A percentile compares a stretch with the other conserved stretches of the same genome.
Evolutionary conservation across 2,113 vertebrate genomes (phyloP).

Genomic region (Eupsittula cactorum): DNA sequence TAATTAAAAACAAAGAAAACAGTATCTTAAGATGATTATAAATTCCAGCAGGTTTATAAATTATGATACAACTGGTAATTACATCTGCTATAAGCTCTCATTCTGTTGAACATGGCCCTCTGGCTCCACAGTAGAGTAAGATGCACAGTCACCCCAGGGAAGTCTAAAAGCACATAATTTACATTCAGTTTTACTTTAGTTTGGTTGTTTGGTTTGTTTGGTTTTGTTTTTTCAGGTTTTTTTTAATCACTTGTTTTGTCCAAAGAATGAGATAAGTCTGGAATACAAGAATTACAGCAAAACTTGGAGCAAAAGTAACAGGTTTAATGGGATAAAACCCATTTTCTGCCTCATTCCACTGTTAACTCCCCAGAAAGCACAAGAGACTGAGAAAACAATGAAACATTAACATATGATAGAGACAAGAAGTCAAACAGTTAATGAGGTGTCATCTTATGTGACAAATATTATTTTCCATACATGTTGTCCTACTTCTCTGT

Average conservation of each 20-base stretch:
- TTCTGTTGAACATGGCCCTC: not conserved
- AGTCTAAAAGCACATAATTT: not conserved
- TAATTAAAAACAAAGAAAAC: constrained; percentile 4
- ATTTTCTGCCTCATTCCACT: not conserved
- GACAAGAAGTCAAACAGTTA: not conserved
- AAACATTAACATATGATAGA: not conserved
- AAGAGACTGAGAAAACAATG: not conserved
- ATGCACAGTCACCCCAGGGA: not conserved
- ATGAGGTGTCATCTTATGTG: not conserved
- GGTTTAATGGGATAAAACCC: not conserved
- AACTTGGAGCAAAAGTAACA: not conserved
- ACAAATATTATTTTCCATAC: not conserved
- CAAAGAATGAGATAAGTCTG: not conserved
- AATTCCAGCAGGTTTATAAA: not conserved
- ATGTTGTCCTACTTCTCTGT: not conserved
- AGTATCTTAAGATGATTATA: not conserved
- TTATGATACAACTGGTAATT: constrained; percentile 10
- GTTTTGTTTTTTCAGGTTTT: not conserved
- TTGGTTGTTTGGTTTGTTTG: not conserved
- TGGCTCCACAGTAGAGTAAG: not conserved
- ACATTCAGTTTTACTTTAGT: not conserved
- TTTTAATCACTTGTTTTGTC: not conserved
- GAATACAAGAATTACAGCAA: not conserved
- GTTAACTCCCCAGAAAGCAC: not conserved
- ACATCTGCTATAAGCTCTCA: not conserved